Evolutionary conservation across 2,113 vertebrate species (phyloP).

Genomic region (Actenoides lindsayi): DNA sequence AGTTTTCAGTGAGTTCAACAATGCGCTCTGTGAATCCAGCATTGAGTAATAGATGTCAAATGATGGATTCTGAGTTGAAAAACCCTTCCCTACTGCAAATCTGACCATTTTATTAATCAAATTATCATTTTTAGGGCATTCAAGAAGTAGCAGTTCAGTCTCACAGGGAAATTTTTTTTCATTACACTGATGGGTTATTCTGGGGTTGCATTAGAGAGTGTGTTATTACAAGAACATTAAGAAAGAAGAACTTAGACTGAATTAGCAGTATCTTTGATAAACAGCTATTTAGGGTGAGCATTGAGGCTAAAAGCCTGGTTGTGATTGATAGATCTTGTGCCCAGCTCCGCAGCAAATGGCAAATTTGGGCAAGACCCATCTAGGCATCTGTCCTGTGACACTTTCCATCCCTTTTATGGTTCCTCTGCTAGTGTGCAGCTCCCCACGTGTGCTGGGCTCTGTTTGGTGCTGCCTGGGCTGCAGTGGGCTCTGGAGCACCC

Average conservation of each 20-base stretch:
- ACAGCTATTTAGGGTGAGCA: background rate
- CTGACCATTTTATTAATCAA: slow-evolving; percentile 50
- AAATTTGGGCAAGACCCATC: background rate
- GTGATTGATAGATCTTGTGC: background rate
- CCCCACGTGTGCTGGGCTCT: background rate
- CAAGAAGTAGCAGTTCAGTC: background rate
- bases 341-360: background rate
- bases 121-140: slow-evolving; percentile 3
- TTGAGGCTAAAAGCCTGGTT: background rate
- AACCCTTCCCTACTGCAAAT: slow-evolving; percentile 1
- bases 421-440: background rate
- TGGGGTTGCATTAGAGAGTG: background rate
- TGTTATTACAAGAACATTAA: background rate
- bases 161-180: background rate
- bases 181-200: background rate
- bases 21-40: background rate
- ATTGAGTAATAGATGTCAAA: background rate
- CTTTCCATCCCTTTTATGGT: background rate
- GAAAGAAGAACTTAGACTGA: background rate
- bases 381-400: background rate
- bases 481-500: accelerated
- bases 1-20: slow-evolving; percentile 44
- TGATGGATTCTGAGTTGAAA: slow-evolving; percentile 18
- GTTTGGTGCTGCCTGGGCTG: background rate
- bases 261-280: background rate